Base-by-base conservation (phyloP, 2,888 invertebrate species). In the Zygaena filipendulae region DNA sequence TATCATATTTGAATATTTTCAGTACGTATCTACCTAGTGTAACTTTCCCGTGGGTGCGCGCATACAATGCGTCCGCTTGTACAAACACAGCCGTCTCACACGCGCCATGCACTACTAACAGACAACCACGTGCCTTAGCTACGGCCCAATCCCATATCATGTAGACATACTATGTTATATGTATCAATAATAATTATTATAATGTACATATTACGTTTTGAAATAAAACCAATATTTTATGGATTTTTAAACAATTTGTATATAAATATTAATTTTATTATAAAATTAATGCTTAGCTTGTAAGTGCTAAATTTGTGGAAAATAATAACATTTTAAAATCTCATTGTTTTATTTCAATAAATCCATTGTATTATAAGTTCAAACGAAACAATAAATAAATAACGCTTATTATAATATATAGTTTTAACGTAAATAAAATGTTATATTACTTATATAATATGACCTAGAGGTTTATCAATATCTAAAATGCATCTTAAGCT, bases 221-320 rank as follows among this genome's bases (percentile, higher is more conserved):
- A 68, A 71, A 70, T 70, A 70, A 69, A n/a, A 72, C 68, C 70
- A 69, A 75, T 81, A 80, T 77, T 79, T 71, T 79, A 80, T 79
- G 74, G 72, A 74, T 69, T 67, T 75, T 69, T 75, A 68, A 79
- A 69, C 67, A 69, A 72, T 69, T 77, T 80, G 80, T 81, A 80
- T 77, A 81, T 81, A 75, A 77, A 68, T 75, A 70, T 68, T 74
- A 77, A 72, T 71, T 70, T 74, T 75, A 74, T 79, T 67, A 69
- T 79, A 74, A 68, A 69, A 79, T 70, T 75, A 77, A 79, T 75
- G 71, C 68, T 63, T 79, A 79, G 69, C 54, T 68, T 52, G 50
- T 77, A 77, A 75, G 75, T 66, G 74, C 74, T 77, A 75, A 68
- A 75, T 77, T 75, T 74, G 67, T 69, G 69, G 67, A 72, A 72